These are phyloP conservation scores for Valencia hispanica DNA, from an alignment of 2,797 vertebrate genomes.

Conservation along the genomic window DNA sequence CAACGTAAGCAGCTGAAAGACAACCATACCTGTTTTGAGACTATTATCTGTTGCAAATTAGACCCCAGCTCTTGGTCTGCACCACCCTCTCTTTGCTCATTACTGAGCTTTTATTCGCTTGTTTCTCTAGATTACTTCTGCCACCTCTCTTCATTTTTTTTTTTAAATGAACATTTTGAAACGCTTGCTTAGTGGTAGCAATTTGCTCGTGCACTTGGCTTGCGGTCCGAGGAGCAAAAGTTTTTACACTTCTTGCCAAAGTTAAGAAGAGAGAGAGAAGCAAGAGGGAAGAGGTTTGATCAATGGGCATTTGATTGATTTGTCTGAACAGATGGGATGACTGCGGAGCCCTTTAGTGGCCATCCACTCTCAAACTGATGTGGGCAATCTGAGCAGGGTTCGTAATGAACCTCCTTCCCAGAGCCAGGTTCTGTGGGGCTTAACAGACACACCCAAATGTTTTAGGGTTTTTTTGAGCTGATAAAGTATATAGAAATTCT, in stretches of 20 bases:
- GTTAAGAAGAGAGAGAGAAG: constrained; percentile 5
- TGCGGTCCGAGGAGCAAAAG: constrained; percentile 19
- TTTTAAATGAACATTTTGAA: background rate
- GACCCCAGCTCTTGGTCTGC: background rate
- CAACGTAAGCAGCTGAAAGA: background rate
- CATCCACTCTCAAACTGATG: constrained; percentile 47
- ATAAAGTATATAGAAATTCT: constrained; percentile 40
- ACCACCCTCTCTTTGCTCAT: background rate
- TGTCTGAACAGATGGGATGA: constrained; percentile 58
- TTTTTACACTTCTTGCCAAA: constrained; percentile 48
- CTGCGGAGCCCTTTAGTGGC: constrained; percentile 56
- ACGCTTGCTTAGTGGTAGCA: background rate
- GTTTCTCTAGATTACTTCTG: background rate
- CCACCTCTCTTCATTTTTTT: background rate
- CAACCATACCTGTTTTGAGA: background rate
- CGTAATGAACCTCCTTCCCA: constrained; percentile 32
- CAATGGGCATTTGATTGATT: constrained; percentile 57
- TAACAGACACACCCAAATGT: constrained; percentile 40
- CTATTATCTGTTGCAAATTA: background rate
- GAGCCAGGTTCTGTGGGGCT: constrained; percentile 11
- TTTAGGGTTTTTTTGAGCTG: constrained; percentile 24
- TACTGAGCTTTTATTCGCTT: background rate
- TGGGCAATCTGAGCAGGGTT: constrained; percentile 33
- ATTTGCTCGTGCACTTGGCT: background rate
- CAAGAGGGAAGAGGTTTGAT: constrained; percentile 36